Percentiles rank a stretch among this genome's conserved stretches.
These are phyloP conservation scores for Pangasius mekongensis DNA, from an alignment of 2,797 vertebrate species.

Conservation along the genomic window DNA sequence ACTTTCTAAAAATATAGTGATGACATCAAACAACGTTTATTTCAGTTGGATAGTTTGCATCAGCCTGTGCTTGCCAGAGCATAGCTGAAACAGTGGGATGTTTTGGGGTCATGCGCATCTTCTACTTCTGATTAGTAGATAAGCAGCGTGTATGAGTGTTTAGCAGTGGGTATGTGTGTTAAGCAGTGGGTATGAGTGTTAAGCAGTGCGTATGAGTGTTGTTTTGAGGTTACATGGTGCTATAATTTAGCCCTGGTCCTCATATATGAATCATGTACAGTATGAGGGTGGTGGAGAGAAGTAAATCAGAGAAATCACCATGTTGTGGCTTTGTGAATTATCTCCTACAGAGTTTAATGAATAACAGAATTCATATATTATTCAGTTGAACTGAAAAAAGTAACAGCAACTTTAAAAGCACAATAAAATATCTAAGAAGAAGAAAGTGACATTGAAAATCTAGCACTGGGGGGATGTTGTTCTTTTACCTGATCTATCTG, in stretches of 20 bases:
- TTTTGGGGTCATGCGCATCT: slow-evolving; percentile 68
- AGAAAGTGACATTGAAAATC: neutral
- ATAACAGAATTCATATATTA: neutral
- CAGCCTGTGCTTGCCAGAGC: slow-evolving; percentile 78
- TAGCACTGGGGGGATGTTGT: neutral
- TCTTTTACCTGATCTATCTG: neutral
- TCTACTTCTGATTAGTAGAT: slow-evolving; percentile 34
- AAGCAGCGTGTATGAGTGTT: neutral
- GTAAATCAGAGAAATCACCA: neutral
- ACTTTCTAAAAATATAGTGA: slow-evolving; percentile 88
- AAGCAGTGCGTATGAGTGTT: neutral
- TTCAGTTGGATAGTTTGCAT: slow-evolving; percentile 82
- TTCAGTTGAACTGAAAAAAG: neutral
- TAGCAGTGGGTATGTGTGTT: neutral
- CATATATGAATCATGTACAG: neutral
- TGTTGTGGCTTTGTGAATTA: neutral
- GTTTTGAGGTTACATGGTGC: neutral
- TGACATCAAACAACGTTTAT: slow-evolving; percentile 84
- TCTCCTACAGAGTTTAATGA: neutral
- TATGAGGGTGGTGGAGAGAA: neutral
- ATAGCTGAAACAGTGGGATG: slow-evolving; percentile 80
- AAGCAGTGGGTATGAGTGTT: neutral
- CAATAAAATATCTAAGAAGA: neutral
- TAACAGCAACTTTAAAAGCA: neutral
- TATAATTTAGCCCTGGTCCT: neutral